A percentile compares a stretch with the other conserved stretches of the same genome.
These are phyloP conservation scores for Setipinna tenuifilis DNA, from an alignment of 2,797 vertebrate genomes.

Conservation along the genomic window DNA sequence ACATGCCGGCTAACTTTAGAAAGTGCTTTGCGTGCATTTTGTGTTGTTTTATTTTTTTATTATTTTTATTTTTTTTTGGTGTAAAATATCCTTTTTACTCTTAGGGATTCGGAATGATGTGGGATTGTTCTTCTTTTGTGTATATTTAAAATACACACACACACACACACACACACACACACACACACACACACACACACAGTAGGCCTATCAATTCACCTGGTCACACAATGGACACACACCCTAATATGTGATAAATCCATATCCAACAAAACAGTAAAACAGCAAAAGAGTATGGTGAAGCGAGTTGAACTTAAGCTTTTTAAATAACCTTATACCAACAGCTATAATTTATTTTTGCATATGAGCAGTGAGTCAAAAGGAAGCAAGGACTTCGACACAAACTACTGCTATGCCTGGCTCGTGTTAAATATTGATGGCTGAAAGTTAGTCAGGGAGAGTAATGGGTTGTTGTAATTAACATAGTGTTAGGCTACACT, in stretches of 20 bases:
- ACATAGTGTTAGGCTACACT: neutral
- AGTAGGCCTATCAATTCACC: neutral
- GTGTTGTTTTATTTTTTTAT: constrained; percentile 25
- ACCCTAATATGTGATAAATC: neutral
- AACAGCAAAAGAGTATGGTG: too few relatives aligned
- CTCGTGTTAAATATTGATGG: neutral
- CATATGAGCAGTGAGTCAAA: neutral
- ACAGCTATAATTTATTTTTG: neutral
- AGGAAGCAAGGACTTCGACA: neutral
- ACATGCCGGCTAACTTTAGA: constrained; percentile 62
- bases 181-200: constrained; percentile 10
- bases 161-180: constrained; percentile 3
- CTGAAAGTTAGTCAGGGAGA: neutral
- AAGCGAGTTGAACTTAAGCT: neutral
- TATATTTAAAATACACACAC: constrained; percentile 35
- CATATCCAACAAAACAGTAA: neutral
- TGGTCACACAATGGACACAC: neutral
- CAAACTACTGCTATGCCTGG: too few relatives aligned
- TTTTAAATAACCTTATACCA: neutral
- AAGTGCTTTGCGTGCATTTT: constrained; percentile 62
- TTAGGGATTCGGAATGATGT: constrained; percentile 48
- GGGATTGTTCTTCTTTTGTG: constrained; percentile 28
- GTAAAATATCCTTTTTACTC: constrained; percentile 55
- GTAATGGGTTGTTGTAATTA: neutral
- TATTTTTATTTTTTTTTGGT: neutral